Evolutionary conservation across 2,113 vertebrate genomes (phyloP).

Genomic region (Thryonomys swinderianus): DNA sequence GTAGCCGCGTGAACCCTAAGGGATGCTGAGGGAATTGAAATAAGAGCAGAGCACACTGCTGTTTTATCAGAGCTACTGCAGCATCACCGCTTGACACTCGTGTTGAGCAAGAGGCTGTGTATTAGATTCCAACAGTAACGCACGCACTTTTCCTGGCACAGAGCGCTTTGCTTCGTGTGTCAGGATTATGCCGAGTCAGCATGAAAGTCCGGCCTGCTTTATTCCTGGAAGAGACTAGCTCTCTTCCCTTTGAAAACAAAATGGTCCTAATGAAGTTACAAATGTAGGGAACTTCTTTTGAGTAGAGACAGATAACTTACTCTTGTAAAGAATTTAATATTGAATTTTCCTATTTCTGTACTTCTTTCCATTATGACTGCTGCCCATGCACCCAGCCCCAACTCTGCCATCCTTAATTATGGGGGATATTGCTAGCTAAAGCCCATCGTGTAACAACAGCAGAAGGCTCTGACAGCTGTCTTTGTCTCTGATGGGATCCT

Average conservation of each 20-base stretch:
- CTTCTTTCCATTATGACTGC: background rate
- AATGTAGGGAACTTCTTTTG: background rate
- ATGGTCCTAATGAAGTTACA: constrained; percentile 18
- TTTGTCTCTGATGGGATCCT: constrained; percentile 57
- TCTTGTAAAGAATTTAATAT: background rate
- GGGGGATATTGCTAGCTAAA: background rate
- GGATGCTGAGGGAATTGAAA: constrained; percentile 66
- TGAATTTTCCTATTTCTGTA: background rate
- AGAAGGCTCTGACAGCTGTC: constrained; percentile 48
- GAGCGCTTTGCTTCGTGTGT: background rate
- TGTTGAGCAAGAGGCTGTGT: constrained; percentile 69
- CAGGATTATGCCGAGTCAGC: constrained; percentile 18
- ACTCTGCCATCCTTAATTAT: background rate
- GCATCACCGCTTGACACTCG: constrained; percentile 54
- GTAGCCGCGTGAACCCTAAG: background rate
- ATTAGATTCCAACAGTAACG: constrained; percentile 43
- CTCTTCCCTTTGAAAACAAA: background rate
- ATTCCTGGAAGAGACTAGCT: background rate
- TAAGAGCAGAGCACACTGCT: constrained; percentile 38
- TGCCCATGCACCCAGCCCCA: background rate
- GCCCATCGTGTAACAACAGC: background rate
- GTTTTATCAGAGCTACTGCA: constrained; percentile 29
- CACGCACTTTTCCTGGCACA: background rate
- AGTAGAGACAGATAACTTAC: background rate
- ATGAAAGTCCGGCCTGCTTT: constrained; percentile 14